Evolutionary conservation across 1,140 invertebrate genomes (phyloP), one percentile per base, ranked within the genome.

Genomic region (Calycopis cecrops): DNA sequence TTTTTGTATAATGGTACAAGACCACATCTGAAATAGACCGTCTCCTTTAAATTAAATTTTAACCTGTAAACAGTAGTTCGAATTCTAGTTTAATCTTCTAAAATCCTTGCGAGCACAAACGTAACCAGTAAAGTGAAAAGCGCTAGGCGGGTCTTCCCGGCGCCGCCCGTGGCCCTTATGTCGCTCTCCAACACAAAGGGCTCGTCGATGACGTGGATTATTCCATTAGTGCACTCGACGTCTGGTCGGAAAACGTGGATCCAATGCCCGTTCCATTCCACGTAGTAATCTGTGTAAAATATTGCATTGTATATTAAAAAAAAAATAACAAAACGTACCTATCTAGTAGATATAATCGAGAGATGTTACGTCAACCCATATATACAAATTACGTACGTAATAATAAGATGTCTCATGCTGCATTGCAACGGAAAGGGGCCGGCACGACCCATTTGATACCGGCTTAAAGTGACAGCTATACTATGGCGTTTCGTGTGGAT

Each of bases 151-250:
- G 70, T 56, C 37, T 61, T 69, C 12, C 70, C 69, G 3, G 83
- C 88, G 48, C 80, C 72, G 44, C 90, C 90, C 1, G 90, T 92
- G 9, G 95, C 94, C 58, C 91, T 89, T n/a, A 98, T 92, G 80
- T 98, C 96, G 63, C 91, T 92, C 62, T 95, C 94, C 76, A 92
- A 91, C 57, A 97, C 85, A 62, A 98, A 91, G 10, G 95, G 95
- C 56, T 87, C 88, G 72, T 97, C 95, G 69, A 98, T 96, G 37
- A 97, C 94, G 79, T 98, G 96, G 61, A 98, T 97, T 52, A 97
- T 93, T 33, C 96, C 96, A 78, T 98, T 98, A 67, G 95, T 97
- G 76, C 96, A 97, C 69, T 95, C 93, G 1, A 98, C 94, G 79
- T 98, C 95, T 1, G 95, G 93, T 59, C 95, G 90, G 71, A 94